Evolutionary conservation across 2,888 invertebrate genomes (phyloP).

Genomic region (Melieria omissa): DNA sequence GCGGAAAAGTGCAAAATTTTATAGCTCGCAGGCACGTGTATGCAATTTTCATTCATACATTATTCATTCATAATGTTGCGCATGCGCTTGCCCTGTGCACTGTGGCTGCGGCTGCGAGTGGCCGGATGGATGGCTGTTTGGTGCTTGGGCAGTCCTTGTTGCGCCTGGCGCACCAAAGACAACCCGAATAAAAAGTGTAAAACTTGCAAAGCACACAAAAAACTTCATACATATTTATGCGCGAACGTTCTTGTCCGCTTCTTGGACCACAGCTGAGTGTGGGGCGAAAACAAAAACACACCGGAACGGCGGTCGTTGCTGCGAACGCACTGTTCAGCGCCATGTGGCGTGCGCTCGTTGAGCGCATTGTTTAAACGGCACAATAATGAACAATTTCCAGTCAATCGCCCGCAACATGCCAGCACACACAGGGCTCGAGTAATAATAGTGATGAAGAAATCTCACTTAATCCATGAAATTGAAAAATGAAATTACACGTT

Average conservation of each 20-base stretch:
- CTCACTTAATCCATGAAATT: constrained; percentile 28
- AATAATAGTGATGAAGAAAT: constrained; percentile 54
- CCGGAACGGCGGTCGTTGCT: too few relatives aligned
- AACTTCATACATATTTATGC: background rate
- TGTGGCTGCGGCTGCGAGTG: too few relatives aligned
- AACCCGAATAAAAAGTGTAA: too few relatives aligned
- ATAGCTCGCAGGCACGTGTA: constrained; percentile 61
- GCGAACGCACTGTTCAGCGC: too few relatives aligned
- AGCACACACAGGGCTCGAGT: constrained; percentile 40
- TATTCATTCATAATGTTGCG: constrained; percentile 59
- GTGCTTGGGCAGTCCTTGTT: too few relatives aligned
- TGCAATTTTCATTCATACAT: constrained; percentile 63
- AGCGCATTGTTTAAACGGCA: constrained; percentile 13
- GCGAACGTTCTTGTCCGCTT: background rate
- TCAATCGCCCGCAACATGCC: constrained; percentile 52
- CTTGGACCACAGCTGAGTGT: background rate
- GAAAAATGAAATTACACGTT: constrained; percentile 2
- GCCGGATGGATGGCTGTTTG: too few relatives aligned
- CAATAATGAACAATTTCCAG: constrained; percentile 58
- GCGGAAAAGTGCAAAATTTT: constrained; percentile 43
- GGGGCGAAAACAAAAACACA: too few relatives aligned
- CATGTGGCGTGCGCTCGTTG: too few relatives aligned
- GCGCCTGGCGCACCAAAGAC: too few relatives aligned
- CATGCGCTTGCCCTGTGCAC: constrained; percentile 21
- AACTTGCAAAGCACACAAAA: too few relatives aligned